A percentile compares a stretch with the other conserved stretches of the same genome.
Evolutionary conservation across 2,113 vertebrate species (phyloP).

Genomic region (Aegypius monachus): DNA sequence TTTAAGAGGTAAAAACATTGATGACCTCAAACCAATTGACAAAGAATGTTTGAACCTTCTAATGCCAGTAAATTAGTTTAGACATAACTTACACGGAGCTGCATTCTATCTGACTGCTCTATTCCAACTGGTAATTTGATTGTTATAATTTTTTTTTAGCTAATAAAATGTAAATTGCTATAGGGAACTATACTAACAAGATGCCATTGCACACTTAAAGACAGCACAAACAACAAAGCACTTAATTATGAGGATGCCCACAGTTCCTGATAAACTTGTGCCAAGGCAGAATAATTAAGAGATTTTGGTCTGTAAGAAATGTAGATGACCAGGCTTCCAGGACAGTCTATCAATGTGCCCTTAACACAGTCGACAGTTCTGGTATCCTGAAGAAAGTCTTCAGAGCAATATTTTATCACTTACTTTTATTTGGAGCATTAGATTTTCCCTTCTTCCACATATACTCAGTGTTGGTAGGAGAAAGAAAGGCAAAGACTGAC

Average conservation of each 20-base stretch:
- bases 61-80: not conserved
- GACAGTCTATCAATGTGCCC: not conserved
- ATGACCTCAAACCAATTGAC: not conserved
- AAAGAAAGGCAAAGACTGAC: not conserved
- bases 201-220: not conserved
- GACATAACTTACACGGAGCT: rapidly evolving
- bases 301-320: not conserved
- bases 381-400: not conserved
- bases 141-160: not conserved
- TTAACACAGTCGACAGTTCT: not conserved
- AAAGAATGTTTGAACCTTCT: not conserved
- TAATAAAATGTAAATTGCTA: not conserved
- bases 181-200: not conserved
- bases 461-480: not conserved
- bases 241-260: not conserved
- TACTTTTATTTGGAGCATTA: not conserved
- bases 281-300: not conserved
- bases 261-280: not conserved
- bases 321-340: not conserved
- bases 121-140: not conserved
- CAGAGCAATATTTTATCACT: not conserved
- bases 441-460: not conserved
- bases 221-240: not conserved
- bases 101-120: not conserved
- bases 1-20: not conserved